Evolutionary conservation across 92 coral and sea anemone genomes (phyloP), one percentile per base, ranked within the genome.

Genomic region (Zoanthus gigantus): DNA sequence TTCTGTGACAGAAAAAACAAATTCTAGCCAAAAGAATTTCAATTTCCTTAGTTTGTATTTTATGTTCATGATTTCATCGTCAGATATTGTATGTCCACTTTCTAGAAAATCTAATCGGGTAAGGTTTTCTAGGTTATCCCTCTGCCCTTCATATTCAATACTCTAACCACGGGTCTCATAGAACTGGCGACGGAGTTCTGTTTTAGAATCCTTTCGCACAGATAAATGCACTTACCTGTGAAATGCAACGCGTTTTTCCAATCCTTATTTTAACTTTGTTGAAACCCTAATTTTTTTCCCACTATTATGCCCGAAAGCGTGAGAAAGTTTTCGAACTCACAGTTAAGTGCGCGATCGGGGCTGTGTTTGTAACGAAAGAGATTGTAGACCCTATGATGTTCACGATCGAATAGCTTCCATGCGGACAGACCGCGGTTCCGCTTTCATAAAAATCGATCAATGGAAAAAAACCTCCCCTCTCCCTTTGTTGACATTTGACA

Each of bases 401-500:
- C 85, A 12, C 85, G 74, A 65, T 1, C 60, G 58, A 30, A 17
- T 69, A 81, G 60, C 85, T 65, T 81, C 85, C 85, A 81, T 81
- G 85, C 85, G 85, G 85, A 66, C 57, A 29, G 85, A 7, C 90
- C 85, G 98, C 98, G 98, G 98, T 93, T 94, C 96, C 91, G 92
- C 95, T 93, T 95, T 93, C 85, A 81, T 91, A 89, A 89, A 94
- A 95, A 87, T 91, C 84, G 92, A 93, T 95, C 98, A 95, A 95
- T 95, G 96, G 98, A 93, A 87, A 90, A 89, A 90, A 88, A 90
- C 96, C 92, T 90, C 94, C 95, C 93, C 86, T 83, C 89, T 76
- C 94, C 89, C 92, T 69, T 93, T 95, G 98, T 95, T 95, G 96
- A 95, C 98, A 95, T 90, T 91, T 94, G 98, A 95, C 98, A 93